These are phyloP conservation scores for Kuschelorhynchus macadamiae DNA, from an alignment of 2,888 invertebrate genomes.

Conservation along the genomic window DNA sequence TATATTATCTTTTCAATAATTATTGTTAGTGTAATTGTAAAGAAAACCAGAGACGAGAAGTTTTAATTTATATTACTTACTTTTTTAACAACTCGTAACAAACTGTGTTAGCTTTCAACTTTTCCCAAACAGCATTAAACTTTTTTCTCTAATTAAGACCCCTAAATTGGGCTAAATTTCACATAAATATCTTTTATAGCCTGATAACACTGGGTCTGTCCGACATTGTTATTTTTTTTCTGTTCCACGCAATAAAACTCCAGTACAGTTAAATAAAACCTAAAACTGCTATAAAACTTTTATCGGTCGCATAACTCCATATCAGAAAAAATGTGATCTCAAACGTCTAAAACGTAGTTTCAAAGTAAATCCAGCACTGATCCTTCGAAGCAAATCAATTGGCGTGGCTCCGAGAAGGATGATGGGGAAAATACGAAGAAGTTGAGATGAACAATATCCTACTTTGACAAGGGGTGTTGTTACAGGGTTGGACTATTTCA, in stretches of 20 bases:
- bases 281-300: constrained; percentile 45
- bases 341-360: constrained; percentile 59
- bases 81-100: no score
- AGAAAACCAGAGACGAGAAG: no score
- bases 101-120: no score
- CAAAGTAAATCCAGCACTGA: constrained; percentile 59
- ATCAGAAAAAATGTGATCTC: constrained; percentile 53
- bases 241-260: constrained; percentile 33
- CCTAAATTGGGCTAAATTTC: no score
- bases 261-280: constrained; percentile 46
- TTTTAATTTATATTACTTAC: no score
- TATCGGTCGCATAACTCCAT: constrained; percentile 49
- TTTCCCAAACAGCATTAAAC: no score
- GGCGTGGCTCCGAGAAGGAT: constrained; percentile 60
- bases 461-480: constrained; percentile 58
- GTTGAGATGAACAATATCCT: constrained; percentile 62
- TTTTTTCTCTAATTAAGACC: no score
- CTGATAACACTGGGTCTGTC: background rate
- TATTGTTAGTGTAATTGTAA: no score
- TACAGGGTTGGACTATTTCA: constrained; percentile 34
- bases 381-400: constrained; percentile 64
- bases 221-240: constrained; percentile 9
- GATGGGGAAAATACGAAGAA: constrained; percentile 55
- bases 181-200: no score
- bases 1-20: no score